Evolutionary conservation across 2,113 vertebrate species (phyloP), one percentile per base, ranked within the genome.

Genomic region (Amazona guildingii): DNA sequence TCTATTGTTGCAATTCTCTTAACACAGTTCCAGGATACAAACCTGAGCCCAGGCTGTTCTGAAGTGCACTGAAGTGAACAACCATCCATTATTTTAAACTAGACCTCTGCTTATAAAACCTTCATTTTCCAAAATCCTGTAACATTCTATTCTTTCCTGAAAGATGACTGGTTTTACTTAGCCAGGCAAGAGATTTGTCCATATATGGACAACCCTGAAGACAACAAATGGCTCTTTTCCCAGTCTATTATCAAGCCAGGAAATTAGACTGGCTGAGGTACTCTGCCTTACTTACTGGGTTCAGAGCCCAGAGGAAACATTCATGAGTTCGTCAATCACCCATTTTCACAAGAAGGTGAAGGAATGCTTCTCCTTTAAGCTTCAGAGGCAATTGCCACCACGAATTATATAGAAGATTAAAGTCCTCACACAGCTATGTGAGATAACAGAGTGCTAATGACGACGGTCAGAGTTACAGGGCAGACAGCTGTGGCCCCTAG

Each of bases 171-270:
- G 10, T 94, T 94, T 93, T 73, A 57, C 83, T 93, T 80, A 93
- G 77, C 69, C 83, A 9, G 0, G 80, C 76, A 92, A 70, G 92
- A 96, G 73, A 97, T 94, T 92, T 96, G 61, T 75, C 96, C 95
- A 93, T 97, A 97, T 96, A 96, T 89, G 95, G 96, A 68, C 88
- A 97, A 91, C 86, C 74, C 62, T 6, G 49, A 95, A 88, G 90
- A 95, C 94, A 95, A 93, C 93, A 95, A 96, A 95, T 93, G 95
- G 94, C 95, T 96, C 90, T 93, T 95, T 97, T 96, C 96, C 94
- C 90, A 94, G 92, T 84, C 69, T 84, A 89, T 96, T 97, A 96
- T 96, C 92, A 97, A 93, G 88, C 90, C 96, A 97, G 95, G 95
- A 96, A 96, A 96, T 97, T 94, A 86, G 92, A 72, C 86, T 64